phyloP scores from a whole-genome alignment of 2,797 vertebrate species.

The Pipistrellus nathusii region DNA sequence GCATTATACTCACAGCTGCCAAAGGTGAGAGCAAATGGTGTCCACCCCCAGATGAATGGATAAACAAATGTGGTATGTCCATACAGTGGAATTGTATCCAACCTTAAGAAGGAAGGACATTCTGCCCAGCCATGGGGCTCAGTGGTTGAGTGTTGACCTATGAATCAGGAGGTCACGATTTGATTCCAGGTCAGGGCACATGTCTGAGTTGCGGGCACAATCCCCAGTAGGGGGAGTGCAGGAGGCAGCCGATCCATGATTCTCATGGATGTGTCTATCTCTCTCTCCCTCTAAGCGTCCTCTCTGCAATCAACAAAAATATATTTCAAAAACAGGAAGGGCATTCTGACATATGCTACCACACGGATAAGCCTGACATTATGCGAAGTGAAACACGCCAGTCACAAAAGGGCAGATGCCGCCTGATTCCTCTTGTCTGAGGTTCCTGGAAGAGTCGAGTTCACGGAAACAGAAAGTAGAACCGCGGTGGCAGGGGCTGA shows the following conservation, averaged over 20 bases:
- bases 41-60: background rate
- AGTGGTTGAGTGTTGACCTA: too few species aligned
- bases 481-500: background rate
- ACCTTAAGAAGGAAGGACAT: background rate
- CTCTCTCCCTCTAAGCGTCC: background rate
- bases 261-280: background rate
- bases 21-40: background rate
- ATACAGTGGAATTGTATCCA: rapidly evolving
- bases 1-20: background rate
- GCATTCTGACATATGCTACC: background rate
- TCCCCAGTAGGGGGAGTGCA: background rate
- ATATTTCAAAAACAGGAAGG: background rate
- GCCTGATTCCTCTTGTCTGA: background rate
- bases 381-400: background rate
- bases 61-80: background rate
- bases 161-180: too few species aligned
- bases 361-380: background rate
- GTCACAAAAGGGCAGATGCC: background rate
- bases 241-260: background rate
- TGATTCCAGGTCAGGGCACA: too few species aligned
- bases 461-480: background rate
- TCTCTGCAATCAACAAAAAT: too few species aligned
- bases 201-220: too few species aligned
- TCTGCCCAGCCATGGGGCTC: background rate
- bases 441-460: background rate